Conservation (phyloP, 2,888 invertebrate genomes). For the Tetanocera ferruginea region DNA sequence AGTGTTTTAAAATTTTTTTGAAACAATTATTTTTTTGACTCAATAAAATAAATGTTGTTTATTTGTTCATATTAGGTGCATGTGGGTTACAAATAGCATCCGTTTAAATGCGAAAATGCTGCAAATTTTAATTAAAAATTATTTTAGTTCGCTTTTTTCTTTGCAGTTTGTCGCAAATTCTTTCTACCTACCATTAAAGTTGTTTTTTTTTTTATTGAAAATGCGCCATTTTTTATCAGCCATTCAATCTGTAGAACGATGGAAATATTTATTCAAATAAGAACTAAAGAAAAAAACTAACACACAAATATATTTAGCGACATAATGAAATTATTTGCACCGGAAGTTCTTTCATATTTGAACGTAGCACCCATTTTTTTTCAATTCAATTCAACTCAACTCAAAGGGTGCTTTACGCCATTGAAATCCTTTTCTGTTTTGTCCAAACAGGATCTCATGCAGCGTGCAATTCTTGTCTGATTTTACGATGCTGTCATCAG, state of each 20-base stretch:
- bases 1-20: too few relatives aligned
- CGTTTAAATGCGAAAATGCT: too few relatives aligned
- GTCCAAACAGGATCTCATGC: neutral
- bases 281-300: neutral
- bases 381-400: slow-evolving; percentile 33
- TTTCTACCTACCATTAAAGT: neutral
- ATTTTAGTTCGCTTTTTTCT: neutral
- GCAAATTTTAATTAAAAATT: too few relatives aligned
- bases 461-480: slow-evolving; percentile 19
- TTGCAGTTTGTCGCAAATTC: neutral
- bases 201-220: neutral
- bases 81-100: too few relatives aligned
- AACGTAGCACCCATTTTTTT: slow-evolving; percentile 26
- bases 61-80: too few relatives aligned
- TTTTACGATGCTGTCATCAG: neutral
- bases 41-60: too few relatives aligned
- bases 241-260: neutral
- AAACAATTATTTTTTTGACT: too few relatives aligned
- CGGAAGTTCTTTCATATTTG: slow-evolving; percentile 61
- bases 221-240: neutral
- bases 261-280: neutral
- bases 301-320: neutral
- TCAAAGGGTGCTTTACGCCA: neutral
- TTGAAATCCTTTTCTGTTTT: slow-evolving; percentile 12
- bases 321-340: slow-evolving; percentile 42